A percentile compares a stretch with the other conserved stretches of the same genome.
These are phyloP conservation scores for Stenodera caucasica DNA, from an alignment of 2,888 invertebrate genomes.

Conservation along the genomic window DNA sequence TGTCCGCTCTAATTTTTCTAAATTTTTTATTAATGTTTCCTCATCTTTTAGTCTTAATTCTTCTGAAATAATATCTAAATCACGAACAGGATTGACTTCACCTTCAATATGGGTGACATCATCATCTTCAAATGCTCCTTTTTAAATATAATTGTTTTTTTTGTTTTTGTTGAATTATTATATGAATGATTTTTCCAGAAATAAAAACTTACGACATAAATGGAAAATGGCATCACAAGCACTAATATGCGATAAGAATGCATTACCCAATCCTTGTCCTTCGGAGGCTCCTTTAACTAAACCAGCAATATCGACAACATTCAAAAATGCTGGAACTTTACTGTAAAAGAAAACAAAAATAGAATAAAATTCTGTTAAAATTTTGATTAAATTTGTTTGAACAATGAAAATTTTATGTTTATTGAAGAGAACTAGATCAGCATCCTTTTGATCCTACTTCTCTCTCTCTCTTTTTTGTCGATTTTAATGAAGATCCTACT, in stretches of 20 bases:
- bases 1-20: conserved; percentile 85
- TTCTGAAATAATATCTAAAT: conserved; percentile 94
- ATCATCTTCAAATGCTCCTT: conserved; percentile 96
- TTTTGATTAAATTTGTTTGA: background rate
- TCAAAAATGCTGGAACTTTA: conserved; percentile 97
- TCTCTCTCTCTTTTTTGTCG: too few relatives aligned
- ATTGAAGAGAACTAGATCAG: conserved; percentile 18
- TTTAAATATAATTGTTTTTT: too few relatives aligned
- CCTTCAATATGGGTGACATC: conserved; percentile 99
- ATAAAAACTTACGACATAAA: conserved; percentile 79
- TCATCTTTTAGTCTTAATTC: conserved; percentile 94
- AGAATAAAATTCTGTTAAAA: background rate
- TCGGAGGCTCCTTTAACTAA: conserved; percentile 97
- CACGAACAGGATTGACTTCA: conserved; percentile 95
- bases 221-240: conserved; percentile 99
- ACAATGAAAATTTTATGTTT: conserved; percentile 10
- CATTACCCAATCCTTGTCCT: conserved; percentile 97
- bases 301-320: conserved; percentile 98
- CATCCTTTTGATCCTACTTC: conserved; percentile 28
- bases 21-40: conserved; percentile 77
- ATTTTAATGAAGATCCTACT: conserved; percentile 27
- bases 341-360: conserved; percentile 60
- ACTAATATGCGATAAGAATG: conserved; percentile 97
- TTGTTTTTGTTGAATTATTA: too few relatives aligned
- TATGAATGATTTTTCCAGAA: too few relatives aligned